Conservation (phyloP, 2,888 invertebrate genomes). For the Prenolepis imparis region DNA sequence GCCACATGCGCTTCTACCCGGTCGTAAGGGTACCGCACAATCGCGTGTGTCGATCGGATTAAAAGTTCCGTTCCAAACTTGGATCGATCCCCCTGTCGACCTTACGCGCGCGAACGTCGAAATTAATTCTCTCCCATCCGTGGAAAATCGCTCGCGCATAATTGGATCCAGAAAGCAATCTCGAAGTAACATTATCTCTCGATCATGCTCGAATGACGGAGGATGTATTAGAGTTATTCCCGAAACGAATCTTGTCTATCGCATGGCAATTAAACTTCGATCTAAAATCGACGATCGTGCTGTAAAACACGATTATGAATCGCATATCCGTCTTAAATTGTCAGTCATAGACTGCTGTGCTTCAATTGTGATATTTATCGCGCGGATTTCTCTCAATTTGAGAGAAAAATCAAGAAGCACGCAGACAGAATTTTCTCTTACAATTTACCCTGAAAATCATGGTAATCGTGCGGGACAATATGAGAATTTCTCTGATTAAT, state of each 20-base stretch:
- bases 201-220: background rate
- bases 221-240: conserved; percentile 5
- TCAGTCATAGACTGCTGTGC: background rate
- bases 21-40: background rate
- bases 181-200: conserved; percentile 24
- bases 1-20: conserved; percentile 69
- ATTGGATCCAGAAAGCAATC: conserved; percentile 44
- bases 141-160: conserved; percentile 47
- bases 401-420: conserved; percentile 28
- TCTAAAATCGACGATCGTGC: background rate
- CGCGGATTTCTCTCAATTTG: background rate
- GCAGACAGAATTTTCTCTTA: too few species aligned
- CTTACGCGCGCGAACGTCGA: conserved; percentile 13
- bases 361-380: conserved; percentile 1
- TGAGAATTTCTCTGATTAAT: too few species aligned
- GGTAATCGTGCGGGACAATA: too few species aligned
- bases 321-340: background rate
- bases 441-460: too few species aligned
- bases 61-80: conserved; percentile 48
- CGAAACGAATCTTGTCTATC: background rate
- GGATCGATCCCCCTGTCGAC: conserved; percentile 15
- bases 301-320: background rate
- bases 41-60: conserved; percentile 36
- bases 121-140: conserved; percentile 30
- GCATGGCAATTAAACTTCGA: background rate